Percentiles rank a stretch among this genome's conserved stretches.
phyloP scores from a whole-genome alignment of 2,888 invertebrate genomes.

The Athalia circularis region DNA sequence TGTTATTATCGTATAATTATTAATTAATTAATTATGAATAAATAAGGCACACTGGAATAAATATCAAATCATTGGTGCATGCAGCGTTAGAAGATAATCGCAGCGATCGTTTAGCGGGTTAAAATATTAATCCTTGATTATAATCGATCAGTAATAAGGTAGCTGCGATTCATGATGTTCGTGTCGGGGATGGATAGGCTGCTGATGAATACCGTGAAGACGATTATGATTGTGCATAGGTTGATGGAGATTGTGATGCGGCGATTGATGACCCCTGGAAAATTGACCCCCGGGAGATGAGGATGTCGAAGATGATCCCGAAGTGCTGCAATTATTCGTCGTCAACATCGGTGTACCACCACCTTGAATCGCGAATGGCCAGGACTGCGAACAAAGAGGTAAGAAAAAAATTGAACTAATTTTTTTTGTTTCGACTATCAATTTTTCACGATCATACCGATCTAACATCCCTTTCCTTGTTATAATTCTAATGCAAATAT shows the following conservation, averaged over 20 bases:
- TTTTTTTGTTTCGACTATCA: too few relatives aligned
- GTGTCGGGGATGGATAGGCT: conserved; percentile 57
- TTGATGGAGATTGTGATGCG: conserved; percentile 56
- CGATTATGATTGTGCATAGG: conserved; percentile 48
- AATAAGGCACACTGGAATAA: conserved; percentile 60
- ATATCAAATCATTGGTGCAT: conserved; percentile 48
- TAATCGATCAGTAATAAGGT: conserved; percentile 55
- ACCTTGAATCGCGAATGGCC: conserved; percentile 86
- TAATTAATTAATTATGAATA: conserved; percentile 24
- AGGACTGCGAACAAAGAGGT: conserved; percentile 79
- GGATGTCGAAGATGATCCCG: conserved; percentile 59
- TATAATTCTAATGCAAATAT: too few relatives aligned
- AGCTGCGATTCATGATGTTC: conserved; percentile 61
- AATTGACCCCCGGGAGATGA: conserved; percentile 57
- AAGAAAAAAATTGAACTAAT: background rate
- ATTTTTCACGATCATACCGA: too few relatives aligned
- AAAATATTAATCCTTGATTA: conserved; percentile 6
- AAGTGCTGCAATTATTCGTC: conserved; percentile 64
- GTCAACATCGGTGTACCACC: conserved; percentile 58
- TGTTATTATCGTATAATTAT: conserved; percentile 8
- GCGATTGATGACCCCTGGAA: conserved; percentile 59
- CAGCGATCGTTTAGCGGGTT: conserved; percentile 21
- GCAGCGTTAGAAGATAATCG: background rate
- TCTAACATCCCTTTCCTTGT: too few relatives aligned
- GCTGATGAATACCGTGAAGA: conserved; percentile 16